Conservation (phyloP, 1,140 invertebrate species). For the Eumaeus atala region DNA sequence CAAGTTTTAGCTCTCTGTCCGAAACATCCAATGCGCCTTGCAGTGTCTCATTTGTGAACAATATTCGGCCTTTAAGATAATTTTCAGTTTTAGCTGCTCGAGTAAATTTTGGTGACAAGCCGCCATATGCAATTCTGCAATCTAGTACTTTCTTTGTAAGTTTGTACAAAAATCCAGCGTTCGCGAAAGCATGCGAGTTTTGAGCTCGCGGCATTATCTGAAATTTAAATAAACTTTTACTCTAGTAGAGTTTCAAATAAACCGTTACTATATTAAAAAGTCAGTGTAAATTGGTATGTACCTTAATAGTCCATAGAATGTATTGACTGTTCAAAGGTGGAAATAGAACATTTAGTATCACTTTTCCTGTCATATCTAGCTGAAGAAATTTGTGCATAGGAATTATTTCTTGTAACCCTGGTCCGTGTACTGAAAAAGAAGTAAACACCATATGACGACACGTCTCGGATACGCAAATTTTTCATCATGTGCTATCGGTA, state of each 20-base stretch:
- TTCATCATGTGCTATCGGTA: too few species aligned
- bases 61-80: conserved; percentile 73
- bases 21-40: conserved; percentile 73
- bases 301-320: conserved; percentile 33
- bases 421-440: conserved; percentile 25
- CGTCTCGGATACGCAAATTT: too few species aligned
- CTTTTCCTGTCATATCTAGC: conserved; percentile 78
- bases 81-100: conserved; percentile 73
- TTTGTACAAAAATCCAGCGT: conserved; percentile 43
- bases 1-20: conserved; percentile 72
- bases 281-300: too few species aligned
- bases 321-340: conserved; percentile 65
- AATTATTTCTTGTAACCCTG: conserved; percentile 30
- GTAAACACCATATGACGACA: background rate
- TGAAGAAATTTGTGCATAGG: conserved; percentile 75
- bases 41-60: conserved; percentile 66
- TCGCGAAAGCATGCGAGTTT: conserved; percentile 40
- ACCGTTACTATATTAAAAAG: too few species aligned
- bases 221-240: background rate
- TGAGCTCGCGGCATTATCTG: conserved; percentile 45
- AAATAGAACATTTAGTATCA: conserved; percentile 77
- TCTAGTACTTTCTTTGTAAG: conserved; percentile 19
- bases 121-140: conserved; percentile 75
- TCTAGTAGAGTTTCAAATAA: too few species aligned
- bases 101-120: conserved; percentile 79